These are phyloP conservation scores for Ridgeia piscesae DNA, from an alignment of 1,140 invertebrate species.

Conservation along the genomic window DNA sequence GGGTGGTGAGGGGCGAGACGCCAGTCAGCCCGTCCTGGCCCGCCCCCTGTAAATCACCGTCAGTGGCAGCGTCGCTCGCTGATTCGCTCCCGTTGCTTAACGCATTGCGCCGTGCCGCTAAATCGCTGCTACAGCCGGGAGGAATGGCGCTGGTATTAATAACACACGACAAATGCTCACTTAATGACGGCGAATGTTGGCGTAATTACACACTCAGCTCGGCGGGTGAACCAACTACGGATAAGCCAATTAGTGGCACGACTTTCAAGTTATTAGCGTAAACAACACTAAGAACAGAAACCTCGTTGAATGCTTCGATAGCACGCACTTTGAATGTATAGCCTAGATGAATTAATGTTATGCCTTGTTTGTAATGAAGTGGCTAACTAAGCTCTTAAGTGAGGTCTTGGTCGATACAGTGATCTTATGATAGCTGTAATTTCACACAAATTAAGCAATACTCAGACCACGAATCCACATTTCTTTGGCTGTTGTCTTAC, in stretches of 20 bases:
- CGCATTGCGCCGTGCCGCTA: not conserved
- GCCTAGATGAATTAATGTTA: not conserved
- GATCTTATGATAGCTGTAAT: not conserved
- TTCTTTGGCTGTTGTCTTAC: not conserved
- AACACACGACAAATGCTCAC: not conserved
- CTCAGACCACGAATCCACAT: not conserved
- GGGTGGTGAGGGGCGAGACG: not conserved
- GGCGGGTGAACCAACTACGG: not conserved
- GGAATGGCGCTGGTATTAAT: not conserved
- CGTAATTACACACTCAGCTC: not conserved
- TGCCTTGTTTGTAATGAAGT: not conserved
- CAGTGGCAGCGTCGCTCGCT: not conserved
- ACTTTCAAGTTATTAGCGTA: constrained; percentile 1
- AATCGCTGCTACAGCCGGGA: not conserved
- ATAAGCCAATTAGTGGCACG: not conserved
- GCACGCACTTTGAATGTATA: not conserved
- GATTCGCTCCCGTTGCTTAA: not conserved
- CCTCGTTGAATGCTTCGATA: not conserved
- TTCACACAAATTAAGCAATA: not conserved
- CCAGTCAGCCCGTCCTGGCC: not conserved
- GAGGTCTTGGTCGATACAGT: not conserved
- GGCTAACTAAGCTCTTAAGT: not conserved
- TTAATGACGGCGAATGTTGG: not conserved
- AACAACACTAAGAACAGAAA: not conserved
- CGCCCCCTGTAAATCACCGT: not conserved